These are phyloP conservation scores for Lycopodina hypogea DNA, from an alignment of 37 sponge, comb jelly and placozoan genomes.

Conservation along the genomic window DNA sequence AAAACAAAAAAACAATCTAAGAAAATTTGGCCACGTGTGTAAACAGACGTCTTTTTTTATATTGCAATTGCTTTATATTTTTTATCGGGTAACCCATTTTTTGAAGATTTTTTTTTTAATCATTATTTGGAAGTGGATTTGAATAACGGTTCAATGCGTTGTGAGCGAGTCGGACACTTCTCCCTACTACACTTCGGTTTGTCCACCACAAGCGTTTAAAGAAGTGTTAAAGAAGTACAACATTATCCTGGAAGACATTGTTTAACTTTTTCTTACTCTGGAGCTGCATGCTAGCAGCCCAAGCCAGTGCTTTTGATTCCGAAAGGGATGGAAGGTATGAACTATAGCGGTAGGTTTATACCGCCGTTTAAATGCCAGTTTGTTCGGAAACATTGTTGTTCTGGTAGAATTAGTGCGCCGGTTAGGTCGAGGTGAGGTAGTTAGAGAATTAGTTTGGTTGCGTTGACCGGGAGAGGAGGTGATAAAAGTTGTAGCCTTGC, in stretches of 20 bases:
- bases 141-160: background rate
- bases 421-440: too few species aligned
- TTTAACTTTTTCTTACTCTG: conserved; percentile 3
- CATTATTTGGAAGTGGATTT: background rate
- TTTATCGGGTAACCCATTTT: background rate
- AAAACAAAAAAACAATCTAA: background rate
- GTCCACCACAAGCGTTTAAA: background rate
- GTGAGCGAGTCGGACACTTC: background rate
- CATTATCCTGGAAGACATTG: background rate
- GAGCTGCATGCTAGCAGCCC: background rate
- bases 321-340: too few species aligned
- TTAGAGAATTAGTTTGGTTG: too few species aligned
- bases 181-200: background rate
- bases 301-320: too few species aligned
- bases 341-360: too few species aligned
- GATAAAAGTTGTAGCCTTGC: too few species aligned
- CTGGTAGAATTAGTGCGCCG: too few species aligned
- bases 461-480: too few species aligned
- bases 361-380: too few species aligned
- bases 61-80: background rate
- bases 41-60: background rate
- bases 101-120: background rate
- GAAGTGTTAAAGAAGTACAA: background rate
- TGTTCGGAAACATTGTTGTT: too few species aligned
- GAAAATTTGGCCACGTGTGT: conserved; percentile 13